Conservation (phyloP, 2,888 invertebrate species). For the Diloba caeruleocephala region DNA sequence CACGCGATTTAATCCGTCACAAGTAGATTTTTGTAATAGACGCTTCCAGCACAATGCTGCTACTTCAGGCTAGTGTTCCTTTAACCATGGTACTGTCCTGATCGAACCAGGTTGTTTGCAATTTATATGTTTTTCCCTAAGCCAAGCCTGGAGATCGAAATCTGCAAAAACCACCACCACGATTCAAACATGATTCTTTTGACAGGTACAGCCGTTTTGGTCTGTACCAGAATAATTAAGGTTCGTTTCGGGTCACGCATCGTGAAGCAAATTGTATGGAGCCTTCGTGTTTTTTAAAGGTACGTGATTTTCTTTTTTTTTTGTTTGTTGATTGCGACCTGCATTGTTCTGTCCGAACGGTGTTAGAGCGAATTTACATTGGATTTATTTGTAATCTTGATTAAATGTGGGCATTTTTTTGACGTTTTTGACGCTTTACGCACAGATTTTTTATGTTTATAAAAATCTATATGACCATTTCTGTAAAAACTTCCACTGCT, state of each 20-base stretch:
- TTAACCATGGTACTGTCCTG: too few relatives aligned
- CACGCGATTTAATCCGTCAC: too few relatives aligned
- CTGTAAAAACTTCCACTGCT: too few relatives aligned
- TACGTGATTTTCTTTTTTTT: constrained; percentile 62
- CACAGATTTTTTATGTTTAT: too few relatives aligned
- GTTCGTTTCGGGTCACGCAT: constrained; percentile 61
- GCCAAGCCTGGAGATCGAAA: constrained; percentile 15
- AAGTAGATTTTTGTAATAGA: too few relatives aligned
- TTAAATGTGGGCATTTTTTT: too few relatives aligned
- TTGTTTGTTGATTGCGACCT: constrained; percentile 70
- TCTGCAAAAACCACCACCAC: constrained; percentile 17
- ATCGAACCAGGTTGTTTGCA: too few relatives aligned
- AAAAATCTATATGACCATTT: too few relatives aligned
- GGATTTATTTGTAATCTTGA: constrained; percentile 21
- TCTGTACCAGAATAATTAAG: constrained; percentile 60
- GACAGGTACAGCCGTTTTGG: constrained; percentile 57
- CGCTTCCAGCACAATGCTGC: too few relatives aligned
- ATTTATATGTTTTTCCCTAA: constrained; percentile 7
- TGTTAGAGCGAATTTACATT: constrained; percentile 60
- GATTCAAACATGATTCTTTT: constrained; percentile 45
- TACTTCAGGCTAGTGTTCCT: too few relatives aligned
- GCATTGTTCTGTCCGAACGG: constrained; percentile 75
- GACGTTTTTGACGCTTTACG: too few relatives aligned
- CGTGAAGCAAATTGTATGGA: constrained; percentile 64
- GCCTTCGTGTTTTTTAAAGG: constrained; percentile 66